phyloP scores from a whole-genome alignment of 2,797 vertebrate species.

The Silurus lanzhouensis region DNA sequence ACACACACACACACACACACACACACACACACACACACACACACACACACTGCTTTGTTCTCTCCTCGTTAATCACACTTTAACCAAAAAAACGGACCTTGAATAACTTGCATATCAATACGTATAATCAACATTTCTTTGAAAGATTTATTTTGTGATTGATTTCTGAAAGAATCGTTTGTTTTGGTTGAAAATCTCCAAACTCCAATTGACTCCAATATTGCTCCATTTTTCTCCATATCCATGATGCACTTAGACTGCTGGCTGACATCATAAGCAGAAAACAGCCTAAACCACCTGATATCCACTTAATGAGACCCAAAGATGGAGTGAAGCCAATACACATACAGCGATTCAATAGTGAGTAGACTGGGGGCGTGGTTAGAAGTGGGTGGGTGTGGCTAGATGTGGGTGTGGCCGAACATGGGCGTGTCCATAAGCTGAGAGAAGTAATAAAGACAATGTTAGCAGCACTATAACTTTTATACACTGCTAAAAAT shows the following conservation, averaged over 20 bases:
- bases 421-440: too few species aligned
- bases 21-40: constrained; percentile 28
- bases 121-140: neutral
- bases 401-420: too few species aligned
- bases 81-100: neutral
- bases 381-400: too few species aligned
- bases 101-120: neutral
- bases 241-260: neutral
- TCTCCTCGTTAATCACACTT: constrained; percentile 38
- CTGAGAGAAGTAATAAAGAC: too few species aligned
- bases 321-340: neutral
- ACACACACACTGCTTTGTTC: constrained; percentile 35
- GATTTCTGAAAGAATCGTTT: neutral
- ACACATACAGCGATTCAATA: too few species aligned
- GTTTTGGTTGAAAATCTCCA: neutral
- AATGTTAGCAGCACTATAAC: too few species aligned
- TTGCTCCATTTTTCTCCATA: neutral
- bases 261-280: neutral
- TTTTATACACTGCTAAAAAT: too few species aligned
- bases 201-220: too few species aligned
- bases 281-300: too few species aligned
- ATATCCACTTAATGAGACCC: neutral
- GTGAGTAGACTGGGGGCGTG: too few species aligned
- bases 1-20: neutral
- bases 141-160: neutral